Percentiles rank a stretch among this genome's conserved stretches.
These are phyloP conservation scores for Mya arenaria DNA, from an alignment of 1,140 invertebrate species.

Conservation along the genomic window DNA sequence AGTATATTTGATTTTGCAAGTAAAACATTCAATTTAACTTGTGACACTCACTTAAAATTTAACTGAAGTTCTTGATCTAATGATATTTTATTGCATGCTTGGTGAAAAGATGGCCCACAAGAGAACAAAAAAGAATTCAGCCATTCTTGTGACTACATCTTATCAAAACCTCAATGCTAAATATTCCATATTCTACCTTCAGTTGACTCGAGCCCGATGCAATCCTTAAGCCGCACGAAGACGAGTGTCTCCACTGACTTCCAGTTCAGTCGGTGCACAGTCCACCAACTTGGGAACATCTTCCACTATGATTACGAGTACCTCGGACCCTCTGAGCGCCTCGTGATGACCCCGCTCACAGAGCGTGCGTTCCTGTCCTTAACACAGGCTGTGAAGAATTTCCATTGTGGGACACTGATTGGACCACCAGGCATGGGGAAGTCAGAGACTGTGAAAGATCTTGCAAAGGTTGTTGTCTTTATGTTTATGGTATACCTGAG, in stretches of 20 bases:
- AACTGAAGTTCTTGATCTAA: too few relatives aligned
- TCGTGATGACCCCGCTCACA: constrained; percentile 77
- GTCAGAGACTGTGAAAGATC: constrained; percentile 77
- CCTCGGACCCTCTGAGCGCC: constrained; percentile 66
- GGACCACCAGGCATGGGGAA: constrained; percentile 77
- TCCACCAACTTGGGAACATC: constrained; percentile 73
- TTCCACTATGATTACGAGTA: constrained; percentile 80
- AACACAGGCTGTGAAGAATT: constrained; percentile 75
- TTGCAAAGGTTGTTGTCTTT: constrained; percentile 78
- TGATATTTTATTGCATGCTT: too few relatives aligned
- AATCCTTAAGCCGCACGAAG: constrained; percentile 60
- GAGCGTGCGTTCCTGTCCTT: constrained; percentile 76
- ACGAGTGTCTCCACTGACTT: constrained; percentile 75
- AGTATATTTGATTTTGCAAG: too few relatives aligned
- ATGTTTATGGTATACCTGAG: too few relatives aligned
- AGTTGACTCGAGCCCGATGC: constrained; percentile 6
- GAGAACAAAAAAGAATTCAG: too few relatives aligned
- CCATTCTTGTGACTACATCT: too few relatives aligned
- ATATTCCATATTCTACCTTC: too few relatives aligned
- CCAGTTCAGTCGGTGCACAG: constrained; percentile 75
- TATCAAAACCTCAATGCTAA: too few relatives aligned
- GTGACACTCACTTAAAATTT: too few relatives aligned
- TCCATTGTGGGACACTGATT: constrained; percentile 75
- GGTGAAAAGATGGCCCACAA: too few relatives aligned
- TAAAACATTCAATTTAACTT: too few relatives aligned